Evolutionary conservation across 2,888 invertebrate genomes (phyloP).

Genomic region (Eristalis pertinax): DNA sequence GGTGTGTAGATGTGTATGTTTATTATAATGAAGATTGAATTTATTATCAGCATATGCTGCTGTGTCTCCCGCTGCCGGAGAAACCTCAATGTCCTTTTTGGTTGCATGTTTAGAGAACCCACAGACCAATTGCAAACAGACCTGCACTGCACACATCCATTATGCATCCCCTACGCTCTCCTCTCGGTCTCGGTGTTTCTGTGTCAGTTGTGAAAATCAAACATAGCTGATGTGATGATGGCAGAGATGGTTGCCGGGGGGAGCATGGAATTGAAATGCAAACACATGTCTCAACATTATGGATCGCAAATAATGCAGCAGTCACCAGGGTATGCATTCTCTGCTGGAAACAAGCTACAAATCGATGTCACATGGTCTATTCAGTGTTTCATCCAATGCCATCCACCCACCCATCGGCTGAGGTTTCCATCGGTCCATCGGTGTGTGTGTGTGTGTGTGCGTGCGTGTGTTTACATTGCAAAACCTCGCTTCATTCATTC

Average conservation of each 20-base stretch:
- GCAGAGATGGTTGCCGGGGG: too few species aligned
- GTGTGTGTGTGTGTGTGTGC: not conserved
- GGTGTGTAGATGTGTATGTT: constrained; percentile 11
- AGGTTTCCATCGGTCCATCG: not conserved
- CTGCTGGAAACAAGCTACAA: constrained; percentile 41
- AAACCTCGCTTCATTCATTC: not conserved
- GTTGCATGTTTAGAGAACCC: constrained; percentile 66
- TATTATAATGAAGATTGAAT: constrained; percentile 62
- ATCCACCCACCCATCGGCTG: not conserved
- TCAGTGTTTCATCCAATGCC: not conserved
- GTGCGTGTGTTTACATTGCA: constrained; percentile 35
- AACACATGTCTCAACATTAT: constrained; percentile 71
- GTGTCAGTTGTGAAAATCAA: constrained; percentile 63
- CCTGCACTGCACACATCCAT: constrained; percentile 40
- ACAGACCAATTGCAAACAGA: constrained; percentile 71
- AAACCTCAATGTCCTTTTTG: constrained; percentile 64
- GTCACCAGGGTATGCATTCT: constrained; percentile 31
- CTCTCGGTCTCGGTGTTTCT: not conserved
- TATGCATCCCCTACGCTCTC: constrained; percentile 46
- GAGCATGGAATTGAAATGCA: constrained; percentile 66
- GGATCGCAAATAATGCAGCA: constrained; percentile 69
- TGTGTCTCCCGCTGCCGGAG: not conserved
- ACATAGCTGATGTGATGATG: constrained; percentile 19
- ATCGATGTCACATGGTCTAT: constrained; percentile 64
- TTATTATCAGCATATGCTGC: constrained; percentile 36